Conservation (phyloP, 2,113 vertebrate species). For the Atrichornis clamosus region DNA sequence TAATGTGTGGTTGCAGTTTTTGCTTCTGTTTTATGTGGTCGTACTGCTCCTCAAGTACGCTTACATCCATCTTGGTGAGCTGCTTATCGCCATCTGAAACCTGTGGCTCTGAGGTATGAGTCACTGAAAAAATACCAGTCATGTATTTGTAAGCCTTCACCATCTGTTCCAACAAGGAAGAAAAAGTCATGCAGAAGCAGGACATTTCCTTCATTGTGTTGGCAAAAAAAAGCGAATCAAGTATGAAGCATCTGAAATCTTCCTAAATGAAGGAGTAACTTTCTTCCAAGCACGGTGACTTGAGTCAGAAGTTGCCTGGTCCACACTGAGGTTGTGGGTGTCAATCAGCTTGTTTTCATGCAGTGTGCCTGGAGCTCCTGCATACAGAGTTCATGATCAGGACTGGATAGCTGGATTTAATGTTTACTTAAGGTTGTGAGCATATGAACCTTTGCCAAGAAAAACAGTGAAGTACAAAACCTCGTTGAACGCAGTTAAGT, state of each 20-base stretch:
- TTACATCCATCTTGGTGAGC: conserved; percentile 77
- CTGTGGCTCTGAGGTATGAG: conserved; percentile 54
- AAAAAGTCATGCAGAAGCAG: conserved; percentile 68
- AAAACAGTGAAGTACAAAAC: conserved; percentile 48
- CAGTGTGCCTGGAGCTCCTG: not conserved
- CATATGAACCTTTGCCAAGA: conserved; percentile 55
- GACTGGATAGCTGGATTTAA: conserved; percentile 35
- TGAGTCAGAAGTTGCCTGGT: not conserved
- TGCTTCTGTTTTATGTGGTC: conserved; percentile 73
- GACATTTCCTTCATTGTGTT: conserved; percentile 53
- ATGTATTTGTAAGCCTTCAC: conserved; percentile 61
- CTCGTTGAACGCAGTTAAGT: not conserved
- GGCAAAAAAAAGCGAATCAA: not conserved
- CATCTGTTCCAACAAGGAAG: conserved; percentile 71
- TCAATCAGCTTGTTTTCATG: not conserved
- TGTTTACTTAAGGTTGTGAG: conserved; percentile 65
- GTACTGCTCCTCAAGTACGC: conserved; percentile 77
- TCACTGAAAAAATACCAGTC: conserved; percentile 61
- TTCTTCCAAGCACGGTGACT: not conserved
- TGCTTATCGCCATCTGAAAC: conserved; percentile 43
- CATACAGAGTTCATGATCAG: conserved; percentile 29
- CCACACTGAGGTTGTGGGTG: not conserved
- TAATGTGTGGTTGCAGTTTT: conserved; percentile 69
- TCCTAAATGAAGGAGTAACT: not conserved
- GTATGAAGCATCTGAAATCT: not conserved